Evolutionary conservation across 2,888 invertebrate species (phyloP), one percentile per base, ranked within the genome.

Genomic region (Pachycephus smyrnensis): DNA sequence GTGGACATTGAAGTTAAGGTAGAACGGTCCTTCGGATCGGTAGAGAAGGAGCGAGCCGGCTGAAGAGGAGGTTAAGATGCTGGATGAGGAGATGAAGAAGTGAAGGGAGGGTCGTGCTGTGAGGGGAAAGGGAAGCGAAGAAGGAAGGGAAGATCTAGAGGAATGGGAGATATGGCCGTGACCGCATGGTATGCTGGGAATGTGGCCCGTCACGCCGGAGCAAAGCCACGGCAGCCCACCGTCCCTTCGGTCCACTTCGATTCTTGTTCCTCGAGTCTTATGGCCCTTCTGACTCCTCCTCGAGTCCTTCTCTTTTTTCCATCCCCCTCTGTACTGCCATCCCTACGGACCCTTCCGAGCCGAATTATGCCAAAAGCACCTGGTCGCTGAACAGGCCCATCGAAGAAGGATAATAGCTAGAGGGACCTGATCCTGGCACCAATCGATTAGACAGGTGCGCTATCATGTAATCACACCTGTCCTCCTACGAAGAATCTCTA

Each of bases 121-220:
- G 77, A 81, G 75, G 78, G 37, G 33, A 30, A 36, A 30, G 33
- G 74, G n/a, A 35, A 78, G 75, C 76, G 79, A 76, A 69, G 79
- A 79, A 80, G 82, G 84, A 83, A 84, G 80, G 84, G 84, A 84
- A 86, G 87, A 87, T 88, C 86, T 86, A 85, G 83, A 90, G 89
- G 90, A 91, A 90, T 88, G 90, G 88, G 87, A 91, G 90, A 90
- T 90, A 90, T 88, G 90, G 88, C 90, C 91, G 87, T 91, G 91
- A 91, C 90, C 91, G 90, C 86, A 85, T 81, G 90, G 91, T 87
- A 91, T 89, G 88, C 83, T 55, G 81, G 90, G 91, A 90, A 91
- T 91, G 90, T 87, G 89, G 90, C 89, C 89, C 90, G 90, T 91
- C 91, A 91, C 88, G 87, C 86, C 86, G 86, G 85, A 83, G 85